These are phyloP conservation scores for Ellobius talpinus DNA, from an alignment of 2,113 vertebrate genomes.

Conservation along the genomic window DNA sequence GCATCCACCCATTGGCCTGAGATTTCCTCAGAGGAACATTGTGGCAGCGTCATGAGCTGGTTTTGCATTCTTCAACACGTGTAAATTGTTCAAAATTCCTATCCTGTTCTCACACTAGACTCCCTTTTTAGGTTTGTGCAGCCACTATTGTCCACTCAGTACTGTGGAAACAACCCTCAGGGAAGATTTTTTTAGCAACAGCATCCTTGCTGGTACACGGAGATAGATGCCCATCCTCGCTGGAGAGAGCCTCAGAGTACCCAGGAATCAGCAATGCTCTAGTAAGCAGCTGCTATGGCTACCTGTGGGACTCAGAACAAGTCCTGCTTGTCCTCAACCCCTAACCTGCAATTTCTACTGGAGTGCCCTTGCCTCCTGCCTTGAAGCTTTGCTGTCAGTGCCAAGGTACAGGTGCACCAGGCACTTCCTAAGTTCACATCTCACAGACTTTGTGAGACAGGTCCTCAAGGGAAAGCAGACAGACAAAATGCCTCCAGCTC, in stretches of 20 bases:
- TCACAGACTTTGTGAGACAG: not conserved
- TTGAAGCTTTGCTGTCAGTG: not conserved
- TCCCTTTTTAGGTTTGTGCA: not conserved
- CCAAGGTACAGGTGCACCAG: not conserved
- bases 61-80: not conserved
- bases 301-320: not conserved
- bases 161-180: not conserved
- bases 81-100: not conserved
- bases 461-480: not conserved
- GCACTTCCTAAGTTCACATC: not conserved
- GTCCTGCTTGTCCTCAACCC: not conserved
- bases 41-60: not conserved
- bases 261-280: not conserved
- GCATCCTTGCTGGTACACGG: not conserved
- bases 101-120: not conserved
- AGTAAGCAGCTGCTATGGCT: not conserved
- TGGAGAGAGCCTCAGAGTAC: not conserved
- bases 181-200: not conserved
- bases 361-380: not conserved
- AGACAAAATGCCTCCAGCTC: not conserved
- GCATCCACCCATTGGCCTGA: not conserved
- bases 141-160: not conserved
- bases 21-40: not conserved
- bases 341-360: not conserved
- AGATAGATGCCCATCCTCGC: not conserved